phyloP scores from a whole-genome alignment of 2,113 vertebrate genomes.

The Paedocypris sp. region DNA sequence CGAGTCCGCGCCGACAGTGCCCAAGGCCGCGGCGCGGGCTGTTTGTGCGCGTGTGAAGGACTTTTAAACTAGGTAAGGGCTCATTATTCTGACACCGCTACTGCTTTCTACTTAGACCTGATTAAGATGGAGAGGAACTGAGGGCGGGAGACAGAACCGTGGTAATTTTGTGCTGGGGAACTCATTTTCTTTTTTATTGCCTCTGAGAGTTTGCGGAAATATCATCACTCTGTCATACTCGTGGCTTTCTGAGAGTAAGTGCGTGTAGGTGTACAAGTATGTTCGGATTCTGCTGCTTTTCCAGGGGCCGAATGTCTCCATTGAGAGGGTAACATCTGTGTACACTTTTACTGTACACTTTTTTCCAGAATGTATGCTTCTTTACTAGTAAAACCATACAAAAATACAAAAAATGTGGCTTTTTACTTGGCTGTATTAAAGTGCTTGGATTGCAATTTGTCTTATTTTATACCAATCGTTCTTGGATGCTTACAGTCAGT shows the following conservation, averaged over 20 bases:
- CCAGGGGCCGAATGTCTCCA: too few species aligned
- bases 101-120: background rate
- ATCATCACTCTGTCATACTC: constrained; percentile 16
- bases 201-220: constrained; percentile 1
- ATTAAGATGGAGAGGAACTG: constrained; percentile 1
- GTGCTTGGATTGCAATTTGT: too few species aligned
- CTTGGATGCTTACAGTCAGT: too few species aligned
- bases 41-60: background rate
- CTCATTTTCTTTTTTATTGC: constrained; percentile 12
- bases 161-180: constrained; percentile 9
- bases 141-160: background rate
- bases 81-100: constrained; percentile 23
- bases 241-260: background rate
- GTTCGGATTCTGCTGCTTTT: too few species aligned
- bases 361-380: too few species aligned
- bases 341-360: too few species aligned
- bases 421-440: too few species aligned
- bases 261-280: background rate
- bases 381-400: too few species aligned
- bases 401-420: too few species aligned
- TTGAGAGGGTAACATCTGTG: too few species aligned
- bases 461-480: too few species aligned
- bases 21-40: background rate
- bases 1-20: background rate
- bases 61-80: constrained; percentile 19